Evolutionary conservation across 2,113 vertebrate genomes (phyloP).

Genomic region (Ptilorrhoa leucosticta): DNA sequence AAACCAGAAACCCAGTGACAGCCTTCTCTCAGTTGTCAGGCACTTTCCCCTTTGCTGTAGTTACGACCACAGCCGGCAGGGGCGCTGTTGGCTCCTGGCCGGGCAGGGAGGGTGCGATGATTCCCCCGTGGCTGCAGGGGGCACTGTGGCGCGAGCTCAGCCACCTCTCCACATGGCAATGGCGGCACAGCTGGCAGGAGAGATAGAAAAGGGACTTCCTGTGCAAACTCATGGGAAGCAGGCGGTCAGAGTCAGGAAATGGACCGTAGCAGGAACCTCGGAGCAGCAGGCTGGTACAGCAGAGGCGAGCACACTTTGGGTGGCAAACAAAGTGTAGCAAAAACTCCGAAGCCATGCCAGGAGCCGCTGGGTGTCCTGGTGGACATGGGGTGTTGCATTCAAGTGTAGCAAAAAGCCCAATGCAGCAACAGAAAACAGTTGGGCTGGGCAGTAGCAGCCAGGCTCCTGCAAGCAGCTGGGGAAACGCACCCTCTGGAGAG

Average conservation of each 20-base stretch:
- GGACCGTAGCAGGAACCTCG: background rate
- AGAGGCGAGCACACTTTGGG: background rate
- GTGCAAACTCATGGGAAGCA: fast-evolving
- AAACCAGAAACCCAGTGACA: background rate
- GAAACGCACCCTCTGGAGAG: fast-evolving
- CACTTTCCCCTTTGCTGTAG: background rate
- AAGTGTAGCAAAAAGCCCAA: background rate
- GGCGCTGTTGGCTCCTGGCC: fast-evolving
- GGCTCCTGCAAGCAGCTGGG: background rate
- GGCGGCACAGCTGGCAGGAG: fast-evolving
- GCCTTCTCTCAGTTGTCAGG: background rate
- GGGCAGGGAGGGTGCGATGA: fast-evolving
- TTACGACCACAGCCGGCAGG: fast-evolving
- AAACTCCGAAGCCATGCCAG: background rate
- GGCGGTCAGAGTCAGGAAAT: fast-evolving
- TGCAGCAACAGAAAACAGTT: fast-evolving
- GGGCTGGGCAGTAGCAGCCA: background rate
- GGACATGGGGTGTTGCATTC: background rate
- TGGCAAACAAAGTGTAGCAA: background rate
- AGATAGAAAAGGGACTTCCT: background rate
- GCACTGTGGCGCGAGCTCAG: fast-evolving
- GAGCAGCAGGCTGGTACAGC: background rate
- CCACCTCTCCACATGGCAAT: fast-evolving
- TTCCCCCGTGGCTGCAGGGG: background rate
- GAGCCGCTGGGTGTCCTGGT: fast-evolving